A percentile compares a stretch with the other conserved stretches of the same genome.
These are phyloP conservation scores for Petrocephalus sullivani DNA, from an alignment of 2,797 vertebrate species.

Conservation along the genomic window DNA sequence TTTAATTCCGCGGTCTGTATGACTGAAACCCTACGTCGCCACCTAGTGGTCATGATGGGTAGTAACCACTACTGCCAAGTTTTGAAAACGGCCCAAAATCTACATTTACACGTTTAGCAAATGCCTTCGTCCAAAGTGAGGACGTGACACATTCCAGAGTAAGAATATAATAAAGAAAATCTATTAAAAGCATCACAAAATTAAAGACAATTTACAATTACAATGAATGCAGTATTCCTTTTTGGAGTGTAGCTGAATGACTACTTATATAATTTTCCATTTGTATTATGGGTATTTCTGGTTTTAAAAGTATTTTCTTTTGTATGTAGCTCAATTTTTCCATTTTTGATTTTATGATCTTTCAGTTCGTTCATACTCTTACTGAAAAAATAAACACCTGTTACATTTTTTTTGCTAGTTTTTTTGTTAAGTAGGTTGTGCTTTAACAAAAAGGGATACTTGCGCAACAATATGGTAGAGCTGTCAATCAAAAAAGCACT, in stretches of 20 bases:
- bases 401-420: conserved; percentile 23
- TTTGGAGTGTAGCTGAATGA: conserved; percentile 24
- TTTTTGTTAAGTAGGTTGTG: not conserved
- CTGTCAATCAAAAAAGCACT: conserved; percentile 40
- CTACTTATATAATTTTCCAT: conserved; percentile 13
- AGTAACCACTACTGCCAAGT: conserved; percentile 33
- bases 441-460: conserved; percentile 46
- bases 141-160: not conserved
- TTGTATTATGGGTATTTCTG: conserved; percentile 10
- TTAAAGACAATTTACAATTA: conserved; percentile 5
- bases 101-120: not conserved
- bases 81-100: conserved; percentile 9
- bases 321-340: conserved; percentile 13
- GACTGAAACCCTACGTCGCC: conserved; percentile 48
- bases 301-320: not conserved
- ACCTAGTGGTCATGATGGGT: conserved; percentile 51
- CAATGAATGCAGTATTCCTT: conserved; percentile 27
- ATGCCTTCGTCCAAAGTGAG: not conserved
- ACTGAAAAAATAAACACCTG: conserved; percentile 9
- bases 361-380: conserved; percentile 19
- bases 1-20: conserved; percentile 39
- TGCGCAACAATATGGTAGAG: conserved; percentile 31
- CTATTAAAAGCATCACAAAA: not conserved
- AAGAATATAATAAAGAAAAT: conserved; percentile 4
- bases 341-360: conserved; percentile 6